Evolutionary conservation across 2,888 invertebrate species (phyloP).

Genomic region (Agrotis ipsilon): DNA sequence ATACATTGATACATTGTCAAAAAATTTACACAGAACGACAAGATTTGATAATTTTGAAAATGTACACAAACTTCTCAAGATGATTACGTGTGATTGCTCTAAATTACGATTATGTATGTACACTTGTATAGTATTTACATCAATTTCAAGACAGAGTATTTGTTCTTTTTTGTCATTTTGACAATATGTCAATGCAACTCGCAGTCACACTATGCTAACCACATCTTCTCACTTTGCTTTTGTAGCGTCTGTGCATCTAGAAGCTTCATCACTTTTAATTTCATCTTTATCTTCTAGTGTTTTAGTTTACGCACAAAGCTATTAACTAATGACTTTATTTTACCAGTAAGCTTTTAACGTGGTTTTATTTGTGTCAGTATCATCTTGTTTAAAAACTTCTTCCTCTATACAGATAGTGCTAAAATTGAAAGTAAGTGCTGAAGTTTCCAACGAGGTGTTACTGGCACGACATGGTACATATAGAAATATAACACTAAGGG

Average conservation of each 20-base stretch:
- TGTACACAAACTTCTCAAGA: not conserved
- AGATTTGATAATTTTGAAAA: not conserved
- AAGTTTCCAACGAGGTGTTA: conserved; percentile 54
- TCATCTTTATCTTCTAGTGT: conserved; percentile 51
- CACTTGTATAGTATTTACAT: not conserved
- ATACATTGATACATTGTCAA: conserved; percentile 65
- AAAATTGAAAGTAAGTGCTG: conserved; percentile 18
- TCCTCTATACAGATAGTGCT: conserved; percentile 6
- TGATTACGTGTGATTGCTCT: not conserved
- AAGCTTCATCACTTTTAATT: conserved; percentile 55
- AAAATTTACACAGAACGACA: conserved; percentile 3
- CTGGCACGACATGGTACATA: conserved; percentile 66
- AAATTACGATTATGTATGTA: conserved; percentile 14
- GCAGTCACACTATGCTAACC: conserved; percentile 39
- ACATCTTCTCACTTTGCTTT: conserved; percentile 53
- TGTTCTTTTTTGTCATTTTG: conserved; percentile 46
- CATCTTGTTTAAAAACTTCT: conserved; percentile 38
- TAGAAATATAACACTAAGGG: conserved; percentile 63
- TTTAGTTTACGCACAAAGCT: conserved; percentile 69
- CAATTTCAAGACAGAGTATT: not conserved
- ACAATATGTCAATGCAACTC: conserved; percentile 70
- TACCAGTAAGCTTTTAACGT: conserved; percentile 68
- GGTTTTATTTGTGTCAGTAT: conserved; percentile 77
- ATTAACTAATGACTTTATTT: conserved; percentile 64
- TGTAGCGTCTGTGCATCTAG: conserved; percentile 62